phyloP scores from a whole-genome alignment of 2,888 invertebrate genomes.

The Parthenolecanium corni region DNA sequence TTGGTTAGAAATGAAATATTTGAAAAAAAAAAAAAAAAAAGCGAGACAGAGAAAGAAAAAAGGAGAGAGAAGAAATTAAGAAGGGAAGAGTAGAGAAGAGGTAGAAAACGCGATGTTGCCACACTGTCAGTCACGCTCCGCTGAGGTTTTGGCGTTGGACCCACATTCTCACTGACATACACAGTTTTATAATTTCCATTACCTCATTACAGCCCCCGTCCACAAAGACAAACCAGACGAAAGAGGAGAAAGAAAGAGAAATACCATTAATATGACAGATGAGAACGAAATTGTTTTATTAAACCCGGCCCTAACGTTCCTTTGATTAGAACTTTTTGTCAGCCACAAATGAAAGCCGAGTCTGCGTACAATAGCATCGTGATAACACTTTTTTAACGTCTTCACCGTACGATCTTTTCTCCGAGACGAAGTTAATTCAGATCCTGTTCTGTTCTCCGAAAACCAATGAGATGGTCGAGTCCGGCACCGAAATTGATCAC shows the following conservation, averaged over 20 bases:
- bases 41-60: not conserved
- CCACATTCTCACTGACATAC: constrained; percentile 27
- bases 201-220: constrained; percentile 1
- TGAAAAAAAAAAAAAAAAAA: constrained; percentile 8
- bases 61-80: constrained; percentile 1
- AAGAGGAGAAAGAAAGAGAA: no score
- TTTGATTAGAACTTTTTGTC: no score
- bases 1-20: constrained; percentile 22
- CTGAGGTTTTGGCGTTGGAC: constrained; percentile 26
- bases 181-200: constrained; percentile 11
- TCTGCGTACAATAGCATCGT: no score
- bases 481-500: no score
- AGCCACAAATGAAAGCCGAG: no score
- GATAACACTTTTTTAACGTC: no score
- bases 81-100: constrained; percentile 16
- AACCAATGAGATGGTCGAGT: no score
- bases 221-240: not conserved
- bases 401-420: no score
- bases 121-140: constrained; percentile 29
- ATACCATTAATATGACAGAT: constrained; percentile 19
- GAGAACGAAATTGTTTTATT: constrained; percentile 20
- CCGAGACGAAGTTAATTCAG: no score
- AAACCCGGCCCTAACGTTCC: not conserved
- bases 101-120: constrained; percentile 24
- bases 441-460: no score